Evolutionary conservation across 1,140 invertebrate genomes (phyloP), one percentile per base, ranked within the genome.

Genomic region (Drosophila elegans): DNA sequence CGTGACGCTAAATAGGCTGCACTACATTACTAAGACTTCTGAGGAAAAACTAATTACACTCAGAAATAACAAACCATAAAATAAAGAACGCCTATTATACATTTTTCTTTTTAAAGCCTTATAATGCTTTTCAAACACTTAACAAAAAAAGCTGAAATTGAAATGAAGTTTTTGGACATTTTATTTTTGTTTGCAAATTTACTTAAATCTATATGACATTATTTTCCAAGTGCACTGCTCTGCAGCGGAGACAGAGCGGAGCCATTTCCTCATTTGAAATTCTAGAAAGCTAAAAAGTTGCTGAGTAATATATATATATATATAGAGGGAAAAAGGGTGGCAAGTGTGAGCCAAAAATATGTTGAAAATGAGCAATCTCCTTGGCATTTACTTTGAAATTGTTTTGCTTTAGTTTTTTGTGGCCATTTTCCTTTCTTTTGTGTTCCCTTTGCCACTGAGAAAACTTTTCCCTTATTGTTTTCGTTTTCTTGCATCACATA

Each of bases 321-420:
- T 9, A 3, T 21, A 42, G 10, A 48, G n/a, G 4, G 11, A 10
- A 54, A 34, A 54, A 56, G 41, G 44, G 39, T 34, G 25, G 38
- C 16, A 25, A 39, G 13, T 54, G 52, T 39, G 53, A 25, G 44
- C 38, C 32, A 46, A 9, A 44, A 49, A 76, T 63, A 66, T 66
- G 63, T 51, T 63, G 56, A 53, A 84, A 88, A 82, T 82, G 79
- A 85, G 66, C 78, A 76, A 83, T 83, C 82, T 73, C 83, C 76
- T 76, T 67, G 67, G 62, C 71, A 86, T 82, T 79, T 76, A 62
- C 57, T 71, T 78, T 51, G 44, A 74, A 81, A 73, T 82, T 83
- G 72, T 76, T 79, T 79, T 62, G 73, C 55, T 36, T 76, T 76
- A 74, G 72, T 62, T 69, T 39, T 39, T 16, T 39, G 16, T 49